Percentiles rank a stretch among this genome's conserved stretches.
phyloP scores from a whole-genome alignment of 2,888 invertebrate species.

The Amphimallon solstitiale region DNA sequence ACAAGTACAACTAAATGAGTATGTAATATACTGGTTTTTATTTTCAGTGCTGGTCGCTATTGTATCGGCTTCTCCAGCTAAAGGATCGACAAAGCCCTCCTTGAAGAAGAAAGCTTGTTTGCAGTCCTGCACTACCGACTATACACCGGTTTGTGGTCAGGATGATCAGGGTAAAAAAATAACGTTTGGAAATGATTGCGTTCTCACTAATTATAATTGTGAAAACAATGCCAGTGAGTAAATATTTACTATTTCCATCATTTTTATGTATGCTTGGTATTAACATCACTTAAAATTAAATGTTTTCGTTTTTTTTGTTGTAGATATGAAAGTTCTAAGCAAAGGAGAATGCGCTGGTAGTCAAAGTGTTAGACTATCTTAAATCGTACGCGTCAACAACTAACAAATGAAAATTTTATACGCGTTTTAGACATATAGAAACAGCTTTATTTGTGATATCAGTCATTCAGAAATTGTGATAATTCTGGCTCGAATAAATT shows the following conservation, averaged over 20 bases:
- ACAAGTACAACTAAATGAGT: not conserved
- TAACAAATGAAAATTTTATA: no score
- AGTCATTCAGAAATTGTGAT: no score
- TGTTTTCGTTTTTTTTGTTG: slow-evolving; percentile 52
- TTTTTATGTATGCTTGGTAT: not conserved
- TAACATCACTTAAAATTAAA: not conserved
- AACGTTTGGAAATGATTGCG: slow-evolving; percentile 73
- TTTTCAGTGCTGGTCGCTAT: slow-evolving; percentile 49
- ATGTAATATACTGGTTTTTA: not conserved
- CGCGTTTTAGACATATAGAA: not conserved
- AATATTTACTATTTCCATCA: not conserved
- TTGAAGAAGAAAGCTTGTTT: slow-evolving; percentile 69
- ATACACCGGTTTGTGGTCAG: slow-evolving; percentile 73
- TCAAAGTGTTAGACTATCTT: slow-evolving; percentile 70
- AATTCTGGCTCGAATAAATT: no score
- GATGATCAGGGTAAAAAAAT: slow-evolving; percentile 66
- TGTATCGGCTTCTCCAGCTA: slow-evolving; percentile 66
- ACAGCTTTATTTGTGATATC: not conserved
- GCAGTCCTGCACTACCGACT: slow-evolving; percentile 66
- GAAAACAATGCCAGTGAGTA: slow-evolving; percentile 72
- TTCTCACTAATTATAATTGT: slow-evolving; percentile 73
- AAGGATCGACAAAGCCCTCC: slow-evolving; percentile 69
- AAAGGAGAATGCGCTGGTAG: slow-evolving; percentile 74
- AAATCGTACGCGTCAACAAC: slow-evolving; percentile 50
- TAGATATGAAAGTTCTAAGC: slow-evolving; percentile 70